phyloP scores from a whole-genome alignment of 1,140 invertebrate genomes.

The Neodiprion virginianus region DNA sequence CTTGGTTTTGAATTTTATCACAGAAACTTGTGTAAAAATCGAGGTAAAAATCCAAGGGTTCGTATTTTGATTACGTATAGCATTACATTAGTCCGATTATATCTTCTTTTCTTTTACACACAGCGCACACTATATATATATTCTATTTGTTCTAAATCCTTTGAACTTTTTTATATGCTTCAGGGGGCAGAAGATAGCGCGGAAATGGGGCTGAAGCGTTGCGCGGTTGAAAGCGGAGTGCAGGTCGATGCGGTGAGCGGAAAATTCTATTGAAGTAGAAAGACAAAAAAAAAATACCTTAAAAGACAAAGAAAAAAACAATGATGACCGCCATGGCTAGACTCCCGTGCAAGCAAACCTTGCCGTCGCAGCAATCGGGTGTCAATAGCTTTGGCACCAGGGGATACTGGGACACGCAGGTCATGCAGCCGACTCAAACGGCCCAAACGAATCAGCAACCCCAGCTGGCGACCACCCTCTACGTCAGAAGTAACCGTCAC shows the following conservation, averaged over 20 bases:
- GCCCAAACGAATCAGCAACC: background rate
- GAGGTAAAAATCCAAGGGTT: too few relatives aligned
- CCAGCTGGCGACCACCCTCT: slow-evolving; percentile 28
- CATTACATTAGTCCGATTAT: background rate
- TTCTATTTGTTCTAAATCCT: too few relatives aligned
- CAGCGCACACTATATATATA: background rate
- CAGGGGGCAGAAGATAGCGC: slow-evolving; percentile 41
- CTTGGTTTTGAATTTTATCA: too few relatives aligned
- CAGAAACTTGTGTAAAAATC: too few relatives aligned
- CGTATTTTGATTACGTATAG: background rate
- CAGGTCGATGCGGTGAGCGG: slow-evolving; percentile 6
- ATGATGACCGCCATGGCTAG: slow-evolving; percentile 62
- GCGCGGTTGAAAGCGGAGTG: background rate
- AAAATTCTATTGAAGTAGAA: background rate
- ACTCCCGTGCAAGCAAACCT: slow-evolving; percentile 57
- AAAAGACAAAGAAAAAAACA: slow-evolving; percentile 32
- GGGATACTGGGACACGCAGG: slow-evolving; percentile 58
- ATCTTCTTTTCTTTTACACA: background rate
- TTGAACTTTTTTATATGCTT: slow-evolving; percentile 16
- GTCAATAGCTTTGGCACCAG: slow-evolving; percentile 46
- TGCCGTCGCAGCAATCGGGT: slow-evolving; percentile 48
- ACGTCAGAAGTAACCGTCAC: slow-evolving; percentile 51
- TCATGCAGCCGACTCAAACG: slow-evolving; percentile 33
- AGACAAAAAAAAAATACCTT: slow-evolving; percentile 7
- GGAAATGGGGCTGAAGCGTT: slow-evolving; percentile 52